A percentile compares a stretch with the other conserved stretches of the same genome.
Evolutionary conservation across 1,140 invertebrate genomes (phyloP).

Genomic region (Megalonaias nervosa): DNA sequence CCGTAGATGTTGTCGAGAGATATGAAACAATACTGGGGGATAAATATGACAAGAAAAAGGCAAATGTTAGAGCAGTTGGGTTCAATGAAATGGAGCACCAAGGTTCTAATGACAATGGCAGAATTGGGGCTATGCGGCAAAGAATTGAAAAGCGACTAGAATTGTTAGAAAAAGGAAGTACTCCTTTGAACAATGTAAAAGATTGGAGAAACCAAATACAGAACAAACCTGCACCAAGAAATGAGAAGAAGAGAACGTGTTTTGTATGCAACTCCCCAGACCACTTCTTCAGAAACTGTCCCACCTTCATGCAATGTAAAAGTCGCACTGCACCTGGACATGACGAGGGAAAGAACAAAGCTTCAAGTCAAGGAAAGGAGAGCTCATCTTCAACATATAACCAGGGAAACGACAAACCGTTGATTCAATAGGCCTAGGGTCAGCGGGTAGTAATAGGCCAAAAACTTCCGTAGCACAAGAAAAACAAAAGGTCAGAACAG

Average conservation of each 20-base stretch:
- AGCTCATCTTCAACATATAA: neutral
- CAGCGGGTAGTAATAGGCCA: constrained; percentile 1
- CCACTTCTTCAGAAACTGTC: constrained; percentile 18
- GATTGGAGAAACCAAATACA: no score
- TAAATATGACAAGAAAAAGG: no score
- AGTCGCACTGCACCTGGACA: no score
- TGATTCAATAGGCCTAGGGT: constrained; percentile 11
- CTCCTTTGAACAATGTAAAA: no score
- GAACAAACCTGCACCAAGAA: neutral
- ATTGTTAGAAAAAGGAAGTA: constrained; percentile 5
- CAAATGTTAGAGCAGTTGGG: no score
- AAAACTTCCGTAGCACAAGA: neutral
- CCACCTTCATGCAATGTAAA: neutral
- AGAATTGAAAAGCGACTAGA: neutral
- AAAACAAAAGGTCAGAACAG: neutral
- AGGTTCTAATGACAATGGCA: neutral
- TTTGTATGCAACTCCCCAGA: constrained; percentile 13
- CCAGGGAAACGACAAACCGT: constrained; percentile 24
- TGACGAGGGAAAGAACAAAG: neutral
- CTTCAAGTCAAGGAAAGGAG: neutral
- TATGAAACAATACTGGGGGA: neutral
- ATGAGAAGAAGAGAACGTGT: neutral
- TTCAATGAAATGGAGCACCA: neutral
- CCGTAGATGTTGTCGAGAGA: neutral
- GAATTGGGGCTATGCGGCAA: neutral